Conservation (phyloP, 2,888 invertebrate species). For the Trimorus sp. region DNA sequence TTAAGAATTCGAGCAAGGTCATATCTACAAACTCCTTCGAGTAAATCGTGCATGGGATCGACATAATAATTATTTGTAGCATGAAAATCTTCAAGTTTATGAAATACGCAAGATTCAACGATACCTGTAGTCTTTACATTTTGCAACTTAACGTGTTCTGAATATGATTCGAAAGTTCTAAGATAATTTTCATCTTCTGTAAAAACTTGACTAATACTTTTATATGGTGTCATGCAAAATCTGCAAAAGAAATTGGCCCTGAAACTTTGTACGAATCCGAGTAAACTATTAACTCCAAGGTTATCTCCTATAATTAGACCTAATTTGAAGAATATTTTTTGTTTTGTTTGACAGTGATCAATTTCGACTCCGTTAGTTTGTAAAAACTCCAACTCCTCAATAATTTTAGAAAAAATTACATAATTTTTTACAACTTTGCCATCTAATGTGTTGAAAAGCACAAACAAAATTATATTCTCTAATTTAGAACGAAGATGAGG, state of each 20-base stretch:
- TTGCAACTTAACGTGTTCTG: background rate
- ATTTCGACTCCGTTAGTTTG: constrained; percentile 25
- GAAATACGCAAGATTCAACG: constrained; percentile 20
- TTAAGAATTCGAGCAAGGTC: constrained; percentile 7
- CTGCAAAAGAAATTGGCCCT: constrained; percentile 35
- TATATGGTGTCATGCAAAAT: constrained; percentile 13
- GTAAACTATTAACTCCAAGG: constrained; percentile 24
- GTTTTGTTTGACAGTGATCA: constrained; percentile 1
- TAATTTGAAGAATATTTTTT: constrained; percentile 26
- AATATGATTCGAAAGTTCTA: constrained; percentile 5
- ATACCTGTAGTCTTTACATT: constrained; percentile 6
- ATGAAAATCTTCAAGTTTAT: constrained; percentile 20
- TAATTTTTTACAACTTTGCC: constrained; percentile 31
- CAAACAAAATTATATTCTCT: constrained; percentile 60
- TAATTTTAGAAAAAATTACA: constrained; percentile 33
- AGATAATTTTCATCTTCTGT: background rate
- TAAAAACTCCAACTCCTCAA: constrained; percentile 24
- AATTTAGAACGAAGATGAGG: constrained; percentile 53
- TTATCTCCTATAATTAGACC: constrained; percentile 35
- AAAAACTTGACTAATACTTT: constrained; percentile 1
- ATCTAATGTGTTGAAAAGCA: constrained; percentile 46
- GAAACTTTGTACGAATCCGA: constrained; percentile 38
- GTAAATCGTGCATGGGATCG: constrained; percentile 31
- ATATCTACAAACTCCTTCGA: constrained; percentile 26
- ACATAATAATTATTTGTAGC: constrained; percentile 12